Percentiles rank a stretch among this genome's conserved stretches.
These are phyloP conservation scores for Etheostoma cragini DNA, from an alignment of 2,113 vertebrate species.

Conservation along the genomic window DNA sequence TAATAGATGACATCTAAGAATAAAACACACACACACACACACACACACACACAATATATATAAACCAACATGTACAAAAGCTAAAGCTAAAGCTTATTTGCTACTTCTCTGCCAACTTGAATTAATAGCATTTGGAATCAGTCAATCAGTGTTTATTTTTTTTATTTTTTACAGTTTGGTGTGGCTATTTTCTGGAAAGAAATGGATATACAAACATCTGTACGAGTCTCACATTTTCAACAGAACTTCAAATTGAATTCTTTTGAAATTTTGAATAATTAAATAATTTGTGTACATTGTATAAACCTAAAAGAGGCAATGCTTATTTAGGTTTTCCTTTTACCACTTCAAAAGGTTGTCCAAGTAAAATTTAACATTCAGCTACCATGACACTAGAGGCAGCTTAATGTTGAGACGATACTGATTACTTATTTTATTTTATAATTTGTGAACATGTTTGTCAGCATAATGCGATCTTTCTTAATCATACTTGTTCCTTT, in stretches of 20 bases:
- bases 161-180: not conserved
- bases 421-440: not conserved
- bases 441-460: not conserved
- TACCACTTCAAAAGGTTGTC: not conserved
- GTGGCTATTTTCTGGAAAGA: not conserved
- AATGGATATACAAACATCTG: not conserved
- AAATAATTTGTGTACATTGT: not conserved
- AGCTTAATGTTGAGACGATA: not conserved
- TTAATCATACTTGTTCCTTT: not conserved
- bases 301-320: not conserved
- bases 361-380: not conserved
- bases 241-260: constrained; percentile 1
- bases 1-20: not conserved
- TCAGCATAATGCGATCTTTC: not conserved
- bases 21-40: not conserved
- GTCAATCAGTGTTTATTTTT: not conserved
- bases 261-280: not conserved
- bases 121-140: not conserved
- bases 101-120: not conserved
- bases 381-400: not conserved
- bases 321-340: not conserved
- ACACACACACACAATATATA: not conserved
- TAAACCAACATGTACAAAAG: not conserved
- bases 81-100: constrained; percentile 1
- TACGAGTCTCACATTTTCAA: not conserved